A percentile compares a stretch with the other conserved stretches of the same genome.
Evolutionary conservation across 2,888 invertebrate genomes (phyloP).

Genomic region (Drosophila kambysellisi): DNA sequence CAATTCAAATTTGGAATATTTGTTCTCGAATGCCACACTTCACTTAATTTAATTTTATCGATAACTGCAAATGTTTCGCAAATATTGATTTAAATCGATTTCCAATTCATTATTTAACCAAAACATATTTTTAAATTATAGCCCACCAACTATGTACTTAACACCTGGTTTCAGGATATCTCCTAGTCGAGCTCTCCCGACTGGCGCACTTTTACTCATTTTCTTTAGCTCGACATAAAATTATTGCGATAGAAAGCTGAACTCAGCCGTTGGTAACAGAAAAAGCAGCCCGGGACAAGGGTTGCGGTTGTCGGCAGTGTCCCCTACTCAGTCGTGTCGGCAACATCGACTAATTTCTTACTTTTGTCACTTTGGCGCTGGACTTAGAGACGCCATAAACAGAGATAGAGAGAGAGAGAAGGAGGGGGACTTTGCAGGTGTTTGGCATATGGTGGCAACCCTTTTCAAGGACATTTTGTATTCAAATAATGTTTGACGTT

Average conservation of each 20-base stretch:
- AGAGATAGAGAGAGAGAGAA: not conserved
- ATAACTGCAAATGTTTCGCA: too few species aligned
- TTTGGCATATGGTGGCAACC: slow-evolving; percentile 55
- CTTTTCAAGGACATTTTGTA: slow-evolving; percentile 78
- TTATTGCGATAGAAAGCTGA: slow-evolving; percentile 20
- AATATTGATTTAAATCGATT: not conserved
- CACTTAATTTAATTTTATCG: not conserved
- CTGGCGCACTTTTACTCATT: not conserved
- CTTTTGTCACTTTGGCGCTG: slow-evolving; percentile 72
- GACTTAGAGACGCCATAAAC: slow-evolving; percentile 1
- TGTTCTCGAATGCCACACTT: not conserved
- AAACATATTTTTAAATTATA: not conserved
- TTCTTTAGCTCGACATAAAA: slow-evolving; percentile 23
- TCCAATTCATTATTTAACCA: not conserved
- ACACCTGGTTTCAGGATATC: not conserved
- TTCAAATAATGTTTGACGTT: slow-evolving; percentile 80
- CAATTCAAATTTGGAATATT: not conserved
- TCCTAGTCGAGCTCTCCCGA: not conserved
- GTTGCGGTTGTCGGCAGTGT: slow-evolving; percentile 35
- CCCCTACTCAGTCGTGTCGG: slow-evolving; percentile 61
- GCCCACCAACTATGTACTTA: not conserved
- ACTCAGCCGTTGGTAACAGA: slow-evolving; percentile 2
- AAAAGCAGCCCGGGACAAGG: slow-evolving; percentile 17
- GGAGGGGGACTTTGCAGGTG: not conserved
- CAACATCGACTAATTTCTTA: slow-evolving; percentile 81